Base-by-base conservation (phyloP, 2,113 vertebrate species). In the Rallus limicola region DNA sequence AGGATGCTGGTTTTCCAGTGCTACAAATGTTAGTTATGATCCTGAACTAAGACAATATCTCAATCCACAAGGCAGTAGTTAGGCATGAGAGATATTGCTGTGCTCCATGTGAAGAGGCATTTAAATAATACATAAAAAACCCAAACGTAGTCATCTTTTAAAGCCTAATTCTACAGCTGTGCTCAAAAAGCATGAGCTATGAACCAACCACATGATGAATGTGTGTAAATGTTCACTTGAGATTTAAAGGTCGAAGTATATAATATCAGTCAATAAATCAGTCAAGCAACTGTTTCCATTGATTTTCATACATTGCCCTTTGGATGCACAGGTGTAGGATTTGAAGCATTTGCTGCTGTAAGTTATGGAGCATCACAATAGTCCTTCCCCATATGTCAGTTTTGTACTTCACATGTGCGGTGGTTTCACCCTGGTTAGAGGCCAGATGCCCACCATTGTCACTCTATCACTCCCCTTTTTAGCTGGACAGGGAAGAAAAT, bases 181-280 rank as follows among this genome's bases (percentile, higher is more conserved):
- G 55, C 63, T 77, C 46, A 67, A 77, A 82, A 90, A 55, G 28
- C 55, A 85, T 80, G 59, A 95, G 82, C 18, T 11, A 56, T 38
- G 64, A 92, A 79, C 16, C 48, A 76, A 44, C 44, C 44, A 46
- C 44, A 74, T 56, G 82, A 92, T 69, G 24, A 95, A 93, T 68
- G 60, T 68, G 69, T 86, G 69, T 44, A 86, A 79, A 72, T 67
- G 53, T 76, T 87, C 84, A 42, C 42, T 46, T 53, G 64, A 90
- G 55, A 88, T 40, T 92, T 74, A 91, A 95, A 92, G 82, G 76
- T 86, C 81, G 40, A 82, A 84, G 46, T 50, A 60, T 31, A 86
- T 67, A 64, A 60, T 40, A 71, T 23, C 71, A 69, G 25, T 63
- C 86, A 92, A 38, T 79, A 75, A 88, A 56, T 75, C 86, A 77